These are phyloP conservation scores for Circaetus gallicus DNA, from an alignment of 2,113 vertebrate genomes.

Conservation along the genomic window DNA sequence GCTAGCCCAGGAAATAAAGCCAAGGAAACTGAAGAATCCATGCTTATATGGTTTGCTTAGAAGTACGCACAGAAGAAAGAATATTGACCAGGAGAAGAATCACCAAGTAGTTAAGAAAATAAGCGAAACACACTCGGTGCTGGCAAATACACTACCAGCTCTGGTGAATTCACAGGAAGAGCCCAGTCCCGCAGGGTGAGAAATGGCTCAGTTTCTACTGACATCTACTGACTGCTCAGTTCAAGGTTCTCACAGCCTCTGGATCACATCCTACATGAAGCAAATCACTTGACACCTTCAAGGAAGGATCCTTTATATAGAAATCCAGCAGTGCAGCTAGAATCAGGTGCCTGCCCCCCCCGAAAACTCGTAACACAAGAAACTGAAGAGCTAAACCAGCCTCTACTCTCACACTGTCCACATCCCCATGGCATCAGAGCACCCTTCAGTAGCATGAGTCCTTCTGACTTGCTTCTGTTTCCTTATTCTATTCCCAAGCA, in stretches of 20 bases:
- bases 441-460: neutral
- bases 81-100: neutral
- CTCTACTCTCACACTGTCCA: neutral
- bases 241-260: neutral
- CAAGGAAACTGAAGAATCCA: neutral
- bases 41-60: neutral
- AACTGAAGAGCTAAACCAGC: neutral
- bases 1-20: neutral
- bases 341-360: neutral
- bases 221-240: neutral
- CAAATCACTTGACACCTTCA: neutral
- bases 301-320: neutral
- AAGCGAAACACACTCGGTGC: neutral
- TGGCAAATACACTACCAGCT: neutral
- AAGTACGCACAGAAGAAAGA: neutral
- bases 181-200: neutral
- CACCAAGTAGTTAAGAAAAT: neutral
- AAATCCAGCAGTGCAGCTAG: neutral
- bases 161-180: neutral
- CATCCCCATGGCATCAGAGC: neutral
- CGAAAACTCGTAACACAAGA: neutral
- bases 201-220: constrained; percentile 6
- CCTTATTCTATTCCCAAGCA: neutral
- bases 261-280: neutral
- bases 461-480: neutral